These are phyloP conservation scores for Aramus guarauna DNA, from an alignment of 2,113 vertebrate genomes.

Conservation along the genomic window DNA sequence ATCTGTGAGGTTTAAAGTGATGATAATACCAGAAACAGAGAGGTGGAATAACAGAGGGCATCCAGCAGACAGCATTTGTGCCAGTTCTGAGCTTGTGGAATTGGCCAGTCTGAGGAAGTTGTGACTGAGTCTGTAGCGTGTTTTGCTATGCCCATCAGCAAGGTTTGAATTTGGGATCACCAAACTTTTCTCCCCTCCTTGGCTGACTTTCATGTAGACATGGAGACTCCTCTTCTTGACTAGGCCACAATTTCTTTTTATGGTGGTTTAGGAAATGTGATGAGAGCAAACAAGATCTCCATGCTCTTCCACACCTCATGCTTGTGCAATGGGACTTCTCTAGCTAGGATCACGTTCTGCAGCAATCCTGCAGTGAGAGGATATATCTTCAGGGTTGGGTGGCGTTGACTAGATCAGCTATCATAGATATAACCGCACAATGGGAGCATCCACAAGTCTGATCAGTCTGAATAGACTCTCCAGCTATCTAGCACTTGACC, in stretches of 20 bases:
- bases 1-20: not conserved
- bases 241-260: not conserved
- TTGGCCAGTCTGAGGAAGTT: not conserved
- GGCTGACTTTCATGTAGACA: not conserved
- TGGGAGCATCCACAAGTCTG: not conserved
- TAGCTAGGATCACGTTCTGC: accelerated
- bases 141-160: not conserved
- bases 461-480: not conserved
- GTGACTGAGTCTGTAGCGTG: not conserved
- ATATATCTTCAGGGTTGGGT: not conserved
- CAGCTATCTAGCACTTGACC: not conserved
- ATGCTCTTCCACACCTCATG: not conserved
- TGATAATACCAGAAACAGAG: not conserved
- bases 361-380: not conserved
- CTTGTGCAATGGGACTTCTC: not conserved
- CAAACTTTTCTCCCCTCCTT: not conserved
- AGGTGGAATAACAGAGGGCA: not conserved
- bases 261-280: not conserved
- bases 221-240: not conserved
- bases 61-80: not conserved
- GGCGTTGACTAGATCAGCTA: not conserved
- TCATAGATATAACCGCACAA: not conserved
- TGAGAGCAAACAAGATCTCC: not conserved
- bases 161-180: not conserved
- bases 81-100: not conserved